A percentile compares a stretch with the other conserved stretches of the same genome.
These are phyloP conservation scores for Pipistrellus kuhlii DNA, from an alignment of 2,797 vertebrate species.

Conservation along the genomic window DNA sequence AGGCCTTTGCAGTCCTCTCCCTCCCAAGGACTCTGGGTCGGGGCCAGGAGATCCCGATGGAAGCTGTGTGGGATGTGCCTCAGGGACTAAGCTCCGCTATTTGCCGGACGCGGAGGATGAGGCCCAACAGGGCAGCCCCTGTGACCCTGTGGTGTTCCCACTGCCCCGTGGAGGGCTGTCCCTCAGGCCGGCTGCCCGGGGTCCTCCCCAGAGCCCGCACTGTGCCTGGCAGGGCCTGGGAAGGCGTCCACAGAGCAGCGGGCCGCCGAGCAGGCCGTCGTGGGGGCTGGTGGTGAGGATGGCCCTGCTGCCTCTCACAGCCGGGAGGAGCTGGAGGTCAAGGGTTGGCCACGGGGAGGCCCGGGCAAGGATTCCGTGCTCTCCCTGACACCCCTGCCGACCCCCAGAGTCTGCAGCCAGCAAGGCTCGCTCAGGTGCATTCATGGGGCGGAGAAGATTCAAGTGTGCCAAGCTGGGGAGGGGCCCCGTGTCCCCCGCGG, in stretches of 20 bases:
- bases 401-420: background rate
- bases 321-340: background rate
- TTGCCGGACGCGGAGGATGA: background rate
- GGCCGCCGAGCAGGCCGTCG: accelerated
- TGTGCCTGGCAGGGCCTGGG: background rate
- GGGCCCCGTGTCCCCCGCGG: background rate
- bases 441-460: background rate
- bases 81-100: background rate
- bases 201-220: background rate
- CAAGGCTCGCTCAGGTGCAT: background rate
- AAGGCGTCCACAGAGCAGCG: background rate
- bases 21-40: background rate
- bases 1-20: background rate
- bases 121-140: background rate
- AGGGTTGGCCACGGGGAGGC: background rate
- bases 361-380: background rate
- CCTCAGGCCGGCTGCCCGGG: background rate
- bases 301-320: background rate
- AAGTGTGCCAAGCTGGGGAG: background rate
- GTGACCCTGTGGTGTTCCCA: background rate
- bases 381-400: accelerated
- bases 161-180: background rate
- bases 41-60: background rate
- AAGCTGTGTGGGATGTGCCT: background rate
- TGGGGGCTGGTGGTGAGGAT: background rate